Evolutionary conservation across 2,113 vertebrate genomes (phyloP), one percentile per base, ranked within the genome.

Genomic region (Saccopteryx leptura): DNA sequence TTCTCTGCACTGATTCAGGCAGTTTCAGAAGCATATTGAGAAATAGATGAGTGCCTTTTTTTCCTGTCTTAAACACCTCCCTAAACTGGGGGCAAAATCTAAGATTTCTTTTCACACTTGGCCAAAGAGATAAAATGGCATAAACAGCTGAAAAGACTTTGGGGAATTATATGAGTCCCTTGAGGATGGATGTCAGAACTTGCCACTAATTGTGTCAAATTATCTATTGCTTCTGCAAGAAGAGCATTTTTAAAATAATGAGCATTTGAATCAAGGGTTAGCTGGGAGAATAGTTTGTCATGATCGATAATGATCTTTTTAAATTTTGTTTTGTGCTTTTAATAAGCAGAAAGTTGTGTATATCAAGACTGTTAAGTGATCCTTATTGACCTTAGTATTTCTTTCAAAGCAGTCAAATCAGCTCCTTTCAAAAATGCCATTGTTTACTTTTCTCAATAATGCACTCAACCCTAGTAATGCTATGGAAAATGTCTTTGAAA

Each of bases 151-250:
- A 85, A 90, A 89, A 96, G 71, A 65, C 66, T 84, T 91, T 60
- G 1, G 46, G 31, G 80, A 75, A 95, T 85, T 74, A 78, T 18
- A 50, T 66, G 39, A 90, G 26, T 96, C 52, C 80, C 75, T 60
- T 92, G 31, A 75, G 61, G 11, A 89, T 60, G 9, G 28, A 91
- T 87, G 66, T 78, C 91, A 96, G 31, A 19, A 26, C 90, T 91
- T 80, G 33, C 72, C n/a, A 88, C 52, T 94, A 96, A 96, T 95
- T 82, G 50, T 90, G 63, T 94, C 61, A 87, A 95, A 91, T 50
- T 93, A 90, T 94, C 50, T 89, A 46, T 88, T 89, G 86, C 31
- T 93, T 92, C 76, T 65, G 7, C 61, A 93, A 78, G 61, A 91
- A 89, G 17, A 87, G 4, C 14, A 81, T 81, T 94, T 92, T 88